Conservation (phyloP, 2,888 invertebrate species). For the Sclerodermus sp. region DNA sequence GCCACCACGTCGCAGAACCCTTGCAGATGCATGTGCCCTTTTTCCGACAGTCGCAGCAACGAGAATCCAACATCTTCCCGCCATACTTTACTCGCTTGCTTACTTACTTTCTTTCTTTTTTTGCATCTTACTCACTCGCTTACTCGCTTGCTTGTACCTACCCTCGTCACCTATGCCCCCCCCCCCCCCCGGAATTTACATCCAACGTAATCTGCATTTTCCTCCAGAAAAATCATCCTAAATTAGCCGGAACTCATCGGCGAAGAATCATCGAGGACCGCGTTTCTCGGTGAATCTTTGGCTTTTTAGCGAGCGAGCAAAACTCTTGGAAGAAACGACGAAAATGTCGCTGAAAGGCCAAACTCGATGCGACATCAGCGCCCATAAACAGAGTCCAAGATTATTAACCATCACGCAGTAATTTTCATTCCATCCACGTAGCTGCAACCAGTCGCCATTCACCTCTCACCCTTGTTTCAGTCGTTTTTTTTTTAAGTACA, state of each 20-base stretch:
- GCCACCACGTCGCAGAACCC: background rate
- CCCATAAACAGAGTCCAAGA: slow-evolving; percentile 8
- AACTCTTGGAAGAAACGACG: background rate
- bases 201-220: too few species aligned
- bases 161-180: too few species aligned
- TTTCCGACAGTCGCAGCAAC: background rate
- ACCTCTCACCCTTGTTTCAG: slow-evolving; percentile 23
- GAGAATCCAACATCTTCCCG: slow-evolving; percentile 11
- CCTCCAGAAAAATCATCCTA: too few species aligned
- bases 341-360: background rate
- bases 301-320: too few species aligned
- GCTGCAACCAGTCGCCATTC: slow-evolving; percentile 25
- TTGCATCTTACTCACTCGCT: too few species aligned
- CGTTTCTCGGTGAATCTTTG: too few species aligned
- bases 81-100: background rate
- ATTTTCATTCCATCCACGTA: slow-evolving; percentile 24
- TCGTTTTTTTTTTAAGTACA: slow-evolving; percentile 21
- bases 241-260: too few species aligned
- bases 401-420: slow-evolving; percentile 17
- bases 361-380: background rate
- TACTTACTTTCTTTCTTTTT: too few species aligned
- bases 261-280: too few species aligned
- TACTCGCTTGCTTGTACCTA: too few species aligned
- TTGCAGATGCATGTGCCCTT: slow-evolving; percentile 25
- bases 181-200: too few species aligned